Evolutionary conservation across 2,888 invertebrate species (phyloP).

Genomic region (Agriopis marginaria): DNA sequence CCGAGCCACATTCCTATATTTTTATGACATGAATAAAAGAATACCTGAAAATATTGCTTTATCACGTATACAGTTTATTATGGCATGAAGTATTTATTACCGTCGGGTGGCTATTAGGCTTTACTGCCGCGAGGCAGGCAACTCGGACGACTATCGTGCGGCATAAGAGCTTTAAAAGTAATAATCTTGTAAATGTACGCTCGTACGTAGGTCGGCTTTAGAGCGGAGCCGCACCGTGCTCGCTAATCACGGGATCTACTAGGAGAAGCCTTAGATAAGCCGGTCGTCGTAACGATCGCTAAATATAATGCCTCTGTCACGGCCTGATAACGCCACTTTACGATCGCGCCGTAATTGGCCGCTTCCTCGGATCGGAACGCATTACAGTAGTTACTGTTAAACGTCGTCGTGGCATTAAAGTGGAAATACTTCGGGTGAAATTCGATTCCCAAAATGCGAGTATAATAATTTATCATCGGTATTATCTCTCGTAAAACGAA

Average conservation of each 20-base stretch:
- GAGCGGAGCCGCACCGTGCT: constrained; percentile 43
- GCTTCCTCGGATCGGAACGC: constrained; percentile 64
- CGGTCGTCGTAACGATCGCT: constrained; percentile 59
- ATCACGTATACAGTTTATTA: constrained; percentile 40
- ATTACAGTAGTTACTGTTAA: constrained; percentile 52
- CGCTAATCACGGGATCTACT: constrained; percentile 55
- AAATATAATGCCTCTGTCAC: constrained; percentile 69
- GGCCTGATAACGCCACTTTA: constrained; percentile 68
- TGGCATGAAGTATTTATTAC: constrained; percentile 42
- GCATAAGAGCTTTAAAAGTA: constrained; percentile 54
- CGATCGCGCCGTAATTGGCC: constrained; percentile 63
- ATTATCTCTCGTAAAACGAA: constrained; percentile 83
- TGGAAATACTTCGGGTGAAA: constrained; percentile 57
- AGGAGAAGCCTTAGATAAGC: constrained; percentile 64
- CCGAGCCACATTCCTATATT: constrained; percentile 33
- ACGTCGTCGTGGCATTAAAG: constrained; percentile 48
- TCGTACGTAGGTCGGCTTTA: constrained; percentile 39
- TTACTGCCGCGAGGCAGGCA: constrained; percentile 41
- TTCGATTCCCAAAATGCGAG: constrained; percentile 72
- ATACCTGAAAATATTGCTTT: constrained; percentile 29
- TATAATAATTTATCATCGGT: constrained; percentile 76
- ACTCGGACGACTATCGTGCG: constrained; percentile 44
- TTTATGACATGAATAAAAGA: constrained; percentile 34
- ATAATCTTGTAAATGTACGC: constrained; percentile 43
- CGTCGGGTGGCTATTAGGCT: constrained; percentile 28